Evolutionary conservation across 2,888 invertebrate species (phyloP), one percentile per base, ranked within the genome.

Genomic region (Scrobipalpa atriplicella): DNA sequence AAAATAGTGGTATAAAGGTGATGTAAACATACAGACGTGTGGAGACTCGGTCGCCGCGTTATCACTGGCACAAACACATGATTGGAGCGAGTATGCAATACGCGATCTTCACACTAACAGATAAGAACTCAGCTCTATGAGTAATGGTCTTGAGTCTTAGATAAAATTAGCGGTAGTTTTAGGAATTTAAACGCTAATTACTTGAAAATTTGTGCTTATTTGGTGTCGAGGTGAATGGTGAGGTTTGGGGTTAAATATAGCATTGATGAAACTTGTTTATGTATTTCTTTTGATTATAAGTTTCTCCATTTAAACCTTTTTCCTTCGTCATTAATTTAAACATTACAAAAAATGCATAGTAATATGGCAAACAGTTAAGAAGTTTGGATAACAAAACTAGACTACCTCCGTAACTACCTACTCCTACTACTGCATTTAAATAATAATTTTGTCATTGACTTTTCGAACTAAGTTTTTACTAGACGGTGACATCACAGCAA

Each of bases 161-260:
- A 16, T 19, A 38, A 38, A 58, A 58, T 58, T 58, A 38, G 58
- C 38, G 58, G 13, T 29, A 36, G 19, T 36, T 56, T 36, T 36
- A n/a, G 21, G 21, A 54, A 54, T 21, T 54, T 54, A 7, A 47
- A 16, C 47, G 47, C 47, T 47, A 47, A 47, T 47, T 47, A 47
- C 16, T 58, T 16, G 38, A 10, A 38, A 58, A 58, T 52, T 52
- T 1, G 43, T 19, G 18, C 43, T 62, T 19, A 62, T 62, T 61
- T 62, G 11, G 29, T 21, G 54, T 29, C 21, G 54, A 56, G 54
- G 54, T 13, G 21, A 21, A 56, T 21, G 11, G 21, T 56, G 54
- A 21, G 54, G 10, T 29, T 56, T 56, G 10, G 21, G 5, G 21
- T 21, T 56, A 56, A 56, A 21, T 56, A 21, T 47, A 47, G 47